phyloP scores from a whole-genome alignment of 2,113 vertebrate genomes.

The Syngnathus scovelli region DNA sequence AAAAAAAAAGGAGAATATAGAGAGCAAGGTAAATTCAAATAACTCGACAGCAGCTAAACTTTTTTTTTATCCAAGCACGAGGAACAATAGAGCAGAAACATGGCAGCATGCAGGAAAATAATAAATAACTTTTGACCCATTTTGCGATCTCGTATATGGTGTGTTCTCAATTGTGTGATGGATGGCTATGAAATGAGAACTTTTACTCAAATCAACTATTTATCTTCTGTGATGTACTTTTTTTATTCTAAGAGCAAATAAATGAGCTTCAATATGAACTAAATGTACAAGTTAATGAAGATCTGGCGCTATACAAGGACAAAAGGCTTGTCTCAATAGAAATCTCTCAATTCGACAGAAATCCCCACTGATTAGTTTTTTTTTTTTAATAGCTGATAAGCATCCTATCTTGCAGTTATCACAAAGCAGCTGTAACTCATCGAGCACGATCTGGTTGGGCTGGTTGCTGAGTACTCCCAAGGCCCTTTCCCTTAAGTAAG shows the following conservation, averaged over 20 bases:
- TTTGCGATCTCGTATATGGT: background rate
- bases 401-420: background rate
- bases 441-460: background rate
- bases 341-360: background rate
- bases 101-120: slow-evolving; percentile 48
- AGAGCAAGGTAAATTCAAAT: slow-evolving; percentile 33
- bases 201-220: background rate
- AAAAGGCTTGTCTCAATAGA: background rate
- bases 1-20: background rate
- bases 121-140: slow-evolving; percentile 36
- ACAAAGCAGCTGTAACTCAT: background rate
- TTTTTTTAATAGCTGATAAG: background rate
- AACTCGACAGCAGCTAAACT: slow-evolving; percentile 20
- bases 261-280: slow-evolving; percentile 2
- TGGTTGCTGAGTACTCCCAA: background rate
- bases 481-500: too few relatives aligned
- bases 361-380: slow-evolving; percentile 8
- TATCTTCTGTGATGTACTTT: background rate
- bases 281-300: background rate
- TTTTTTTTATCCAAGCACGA: slow-evolving; percentile 13
- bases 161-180: background rate
- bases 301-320: background rate
- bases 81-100: slow-evolving; percentile 45
- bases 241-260: background rate
- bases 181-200: background rate